Conservation (phyloP, 2,888 invertebrate genomes). For the Candidula unifasciata region DNA sequence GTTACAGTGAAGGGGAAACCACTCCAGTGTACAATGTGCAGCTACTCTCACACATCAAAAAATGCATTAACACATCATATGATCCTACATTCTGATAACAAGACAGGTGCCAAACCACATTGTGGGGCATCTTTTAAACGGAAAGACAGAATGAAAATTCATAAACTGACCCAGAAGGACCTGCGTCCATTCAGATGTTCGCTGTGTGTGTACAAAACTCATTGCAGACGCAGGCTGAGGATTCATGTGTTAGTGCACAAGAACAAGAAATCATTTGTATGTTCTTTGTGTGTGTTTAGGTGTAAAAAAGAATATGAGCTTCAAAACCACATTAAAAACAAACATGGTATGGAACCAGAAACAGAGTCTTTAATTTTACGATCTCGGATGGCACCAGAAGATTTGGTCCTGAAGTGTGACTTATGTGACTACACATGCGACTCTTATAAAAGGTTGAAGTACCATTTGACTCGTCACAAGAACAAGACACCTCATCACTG, state of each 20-base stretch:
- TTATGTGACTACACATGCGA: slow-evolving; percentile 39
- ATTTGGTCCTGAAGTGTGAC: slow-evolving; percentile 17
- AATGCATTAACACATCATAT: slow-evolving; percentile 26
- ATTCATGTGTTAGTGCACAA: slow-evolving; percentile 36
- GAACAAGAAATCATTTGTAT: slow-evolving; percentile 25
- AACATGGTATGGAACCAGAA: slow-evolving; percentile 22
- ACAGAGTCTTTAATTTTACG: no score
- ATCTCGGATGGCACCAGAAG: not conserved
- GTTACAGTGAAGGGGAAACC: slow-evolving; percentile 3
- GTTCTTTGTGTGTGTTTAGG: slow-evolving; percentile 30
- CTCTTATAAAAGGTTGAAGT: slow-evolving; percentile 40
- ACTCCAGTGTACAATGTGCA: slow-evolving; percentile 9
- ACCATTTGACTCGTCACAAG: slow-evolving; percentile 44
- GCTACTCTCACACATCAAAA: slow-evolving; percentile 26
- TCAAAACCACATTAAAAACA: slow-evolving; percentile 37
- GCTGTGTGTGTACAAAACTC: slow-evolving; percentile 34
- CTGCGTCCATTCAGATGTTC: slow-evolving; percentile 29
- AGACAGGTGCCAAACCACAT: slow-evolving; percentile 6
- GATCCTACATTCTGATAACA: slow-evolving; percentile 22
- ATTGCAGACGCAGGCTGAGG: slow-evolving; percentile 32
- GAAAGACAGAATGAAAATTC: slow-evolving; percentile 38
- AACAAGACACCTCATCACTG: slow-evolving; percentile 44
- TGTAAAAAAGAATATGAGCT: slow-evolving; percentile 31
- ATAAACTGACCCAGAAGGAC: slow-evolving; percentile 25
- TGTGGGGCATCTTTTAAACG: slow-evolving; percentile 41